phyloP scores from a whole-genome alignment of 2,797 vertebrate species.

The Gadopsis bispinosus region DNA sequence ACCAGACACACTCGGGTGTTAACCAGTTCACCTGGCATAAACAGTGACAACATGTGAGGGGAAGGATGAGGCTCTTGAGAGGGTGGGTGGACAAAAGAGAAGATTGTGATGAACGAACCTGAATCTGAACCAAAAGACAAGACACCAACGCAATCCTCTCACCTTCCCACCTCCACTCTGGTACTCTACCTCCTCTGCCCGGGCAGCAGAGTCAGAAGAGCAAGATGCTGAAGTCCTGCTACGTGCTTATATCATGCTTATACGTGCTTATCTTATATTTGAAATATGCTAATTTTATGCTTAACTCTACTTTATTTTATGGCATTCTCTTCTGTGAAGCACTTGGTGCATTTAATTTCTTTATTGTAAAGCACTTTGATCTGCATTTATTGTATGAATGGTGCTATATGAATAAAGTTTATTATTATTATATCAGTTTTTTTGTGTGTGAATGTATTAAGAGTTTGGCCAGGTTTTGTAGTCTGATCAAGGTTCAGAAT shows the following conservation, averaged over 20 bases:
- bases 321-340: too few species aligned
- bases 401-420: too few species aligned
- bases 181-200: background rate
- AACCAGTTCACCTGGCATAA: constrained; percentile 21
- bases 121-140: constrained; percentile 40
- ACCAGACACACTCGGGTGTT: constrained; percentile 55
- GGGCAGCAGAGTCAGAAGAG: background rate
- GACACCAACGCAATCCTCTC: constrained; percentile 21
- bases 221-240: background rate
- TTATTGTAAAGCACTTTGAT: too few species aligned
- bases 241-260: too few species aligned
- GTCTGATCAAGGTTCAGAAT: background rate
- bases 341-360: too few species aligned
- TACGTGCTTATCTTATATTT: too few species aligned
- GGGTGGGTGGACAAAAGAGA: constrained; percentile 59
- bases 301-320: too few species aligned
- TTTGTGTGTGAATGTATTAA: background rate
- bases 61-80: constrained; percentile 4
- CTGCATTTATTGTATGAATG: too few species aligned
- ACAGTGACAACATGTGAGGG: constrained; percentile 20
- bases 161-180: constrained; percentile 33
- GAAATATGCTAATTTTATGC: too few species aligned
- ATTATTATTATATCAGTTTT: background rate
- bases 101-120: constrained; percentile 64
- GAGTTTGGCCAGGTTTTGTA: background rate